Conservation (phyloP, 2,888 invertebrate genomes). For the Hypselothyrea guttata region DNA sequence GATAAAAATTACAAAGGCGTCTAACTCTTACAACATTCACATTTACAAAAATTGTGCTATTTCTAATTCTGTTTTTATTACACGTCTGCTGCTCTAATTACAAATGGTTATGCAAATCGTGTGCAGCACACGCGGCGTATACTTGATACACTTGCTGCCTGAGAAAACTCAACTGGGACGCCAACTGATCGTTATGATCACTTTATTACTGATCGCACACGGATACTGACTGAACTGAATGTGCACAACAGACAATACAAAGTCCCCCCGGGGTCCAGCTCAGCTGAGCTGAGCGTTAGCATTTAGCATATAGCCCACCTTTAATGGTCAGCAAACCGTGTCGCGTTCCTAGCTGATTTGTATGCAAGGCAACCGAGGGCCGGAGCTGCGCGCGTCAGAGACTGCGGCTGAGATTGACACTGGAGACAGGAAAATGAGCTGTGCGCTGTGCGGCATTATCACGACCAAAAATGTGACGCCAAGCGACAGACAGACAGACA, state of each 20-base stretch:
- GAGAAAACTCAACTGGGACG: conserved; percentile 6
- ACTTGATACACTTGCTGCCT: conserved; percentile 19
- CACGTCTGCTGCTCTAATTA: conserved; percentile 18
- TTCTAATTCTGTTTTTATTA: neutral
- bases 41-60: no score
- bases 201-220: conserved; percentile 37
- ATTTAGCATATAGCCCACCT: conserved; percentile 10
- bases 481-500: conserved; percentile 35
- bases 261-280: conserved; percentile 10
- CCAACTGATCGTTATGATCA: conserved; percentile 24
- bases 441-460: conserved; percentile 65
- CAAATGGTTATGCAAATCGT: conserved; percentile 24
- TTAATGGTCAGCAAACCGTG: conserved; percentile 15
- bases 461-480: conserved; percentile 73
- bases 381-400: conserved; percentile 42
- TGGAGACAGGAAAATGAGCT: conserved; percentile 76
- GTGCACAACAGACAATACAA: conserved; percentile 29
- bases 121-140: conserved; percentile 29
- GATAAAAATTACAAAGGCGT: neutral
- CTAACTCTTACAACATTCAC: no score
- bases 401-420: conserved; percentile 63
- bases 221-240: conserved; percentile 10
- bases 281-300: conserved; percentile 7
- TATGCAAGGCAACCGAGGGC: conserved; percentile 41
- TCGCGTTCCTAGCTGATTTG: conserved; percentile 37